These are phyloP conservation scores for Calycopis cecrops DNA, from an alignment of 1,140 invertebrate species.

Conservation along the genomic window DNA sequence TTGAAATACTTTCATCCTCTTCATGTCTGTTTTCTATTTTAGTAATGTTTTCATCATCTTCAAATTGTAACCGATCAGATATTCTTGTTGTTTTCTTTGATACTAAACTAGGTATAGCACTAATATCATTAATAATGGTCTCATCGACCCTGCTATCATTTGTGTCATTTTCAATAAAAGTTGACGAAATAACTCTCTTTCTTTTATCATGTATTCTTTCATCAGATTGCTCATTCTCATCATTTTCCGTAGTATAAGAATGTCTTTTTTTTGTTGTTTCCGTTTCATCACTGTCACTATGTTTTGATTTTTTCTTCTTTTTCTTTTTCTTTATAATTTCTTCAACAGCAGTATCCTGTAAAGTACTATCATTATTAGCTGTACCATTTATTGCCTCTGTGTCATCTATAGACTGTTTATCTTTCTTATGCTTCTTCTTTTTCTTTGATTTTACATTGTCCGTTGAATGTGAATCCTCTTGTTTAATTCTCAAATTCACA, in stretches of 20 bases:
- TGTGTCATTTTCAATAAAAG: background rate
- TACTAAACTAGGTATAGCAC: constrained; percentile 15
- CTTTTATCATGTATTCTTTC: constrained; percentile 12
- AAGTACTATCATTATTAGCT: background rate
- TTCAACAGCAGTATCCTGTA: background rate
- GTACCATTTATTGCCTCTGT: background rate
- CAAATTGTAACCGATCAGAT: constrained; percentile 19
- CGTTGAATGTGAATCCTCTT: constrained; percentile 24
- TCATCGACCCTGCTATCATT: constrained; percentile 5
- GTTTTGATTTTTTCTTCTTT: constrained; percentile 13
- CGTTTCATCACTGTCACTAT: constrained; percentile 8
- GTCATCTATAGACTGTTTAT: constrained; percentile 6
- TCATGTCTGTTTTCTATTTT: constrained; percentile 11
- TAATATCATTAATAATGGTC: constrained; percentile 12
- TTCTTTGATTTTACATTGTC: constrained; percentile 27
- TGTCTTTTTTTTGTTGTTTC: constrained; percentile 2
- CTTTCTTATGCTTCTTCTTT: constrained; percentile 31
- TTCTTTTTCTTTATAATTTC: constrained; percentile 8
- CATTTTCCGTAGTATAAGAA: constrained; percentile 1
- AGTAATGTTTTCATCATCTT: constrained; percentile 16
- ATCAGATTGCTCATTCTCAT: constrained; percentile 13
- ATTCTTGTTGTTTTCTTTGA: constrained; percentile 12
- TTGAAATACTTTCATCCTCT: constrained; percentile 5
- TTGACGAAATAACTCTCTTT: background rate
- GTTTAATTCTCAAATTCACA: constrained; percentile 28